A percentile compares a stretch with the other conserved stretches of the same genome.
Conservation (phyloP, 2,888 invertebrate species). For the Dascillus cervinus region DNA sequence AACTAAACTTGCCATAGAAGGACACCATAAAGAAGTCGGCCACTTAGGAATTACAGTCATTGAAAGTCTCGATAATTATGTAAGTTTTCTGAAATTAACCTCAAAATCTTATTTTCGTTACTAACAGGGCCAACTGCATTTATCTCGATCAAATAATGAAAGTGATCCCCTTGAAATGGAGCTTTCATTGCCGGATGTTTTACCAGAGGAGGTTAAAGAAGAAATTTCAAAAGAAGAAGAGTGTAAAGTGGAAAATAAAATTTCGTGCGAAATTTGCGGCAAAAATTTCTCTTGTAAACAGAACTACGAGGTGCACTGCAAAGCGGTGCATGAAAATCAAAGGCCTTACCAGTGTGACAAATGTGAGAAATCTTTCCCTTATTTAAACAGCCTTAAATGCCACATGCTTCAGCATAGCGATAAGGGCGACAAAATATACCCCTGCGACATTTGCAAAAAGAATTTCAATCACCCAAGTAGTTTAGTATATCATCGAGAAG, state of each 20-base stretch:
- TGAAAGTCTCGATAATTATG: constrained; percentile 35
- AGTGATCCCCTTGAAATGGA: background rate
- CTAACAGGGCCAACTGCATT: constrained; percentile 18
- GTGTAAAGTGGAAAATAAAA: constrained; percentile 8
- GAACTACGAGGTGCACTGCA: constrained; percentile 52
- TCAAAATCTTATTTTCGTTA: background rate
- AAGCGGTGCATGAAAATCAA: constrained; percentile 51
- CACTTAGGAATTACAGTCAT: constrained; percentile 49
- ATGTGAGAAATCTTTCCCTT: constrained; percentile 54
- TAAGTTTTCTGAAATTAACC: constrained; percentile 13
- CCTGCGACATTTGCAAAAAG: constrained; percentile 63
- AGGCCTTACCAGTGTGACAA: constrained; percentile 50
- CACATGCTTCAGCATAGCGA: constrained; percentile 49
- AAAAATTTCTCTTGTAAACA: constrained; percentile 54
- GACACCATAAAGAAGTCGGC: constrained; percentile 49
- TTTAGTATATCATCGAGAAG: constrained; percentile 65
- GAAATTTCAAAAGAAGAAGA: too few species aligned
- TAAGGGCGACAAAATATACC: constrained; percentile 45
- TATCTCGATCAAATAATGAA: constrained; percentile 9
- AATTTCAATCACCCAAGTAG: constrained; percentile 65
- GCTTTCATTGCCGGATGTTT: background rate
- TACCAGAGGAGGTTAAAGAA: too few species aligned
- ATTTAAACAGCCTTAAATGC: constrained; percentile 51
- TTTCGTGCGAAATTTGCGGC: constrained; percentile 50
- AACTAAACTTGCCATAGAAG: constrained; percentile 44